Evolutionary conservation across 1,140 invertebrate species (phyloP).

Genomic region (Aphis gossypii): DNA sequence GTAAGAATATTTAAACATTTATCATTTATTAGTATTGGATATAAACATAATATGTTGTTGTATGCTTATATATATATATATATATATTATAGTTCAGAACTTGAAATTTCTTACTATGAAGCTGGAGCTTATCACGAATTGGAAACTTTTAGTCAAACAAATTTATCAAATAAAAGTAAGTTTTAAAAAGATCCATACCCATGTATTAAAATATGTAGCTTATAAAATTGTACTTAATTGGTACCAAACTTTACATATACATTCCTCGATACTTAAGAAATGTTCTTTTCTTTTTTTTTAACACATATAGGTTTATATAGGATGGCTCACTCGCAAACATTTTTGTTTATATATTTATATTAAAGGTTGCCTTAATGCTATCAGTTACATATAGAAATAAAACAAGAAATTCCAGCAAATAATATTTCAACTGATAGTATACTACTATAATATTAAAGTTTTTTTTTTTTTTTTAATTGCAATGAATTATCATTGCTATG

Average conservation of each 20-base stretch:
- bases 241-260: too few species aligned
- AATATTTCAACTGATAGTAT: background rate
- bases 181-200: background rate
- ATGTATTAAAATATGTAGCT: background rate
- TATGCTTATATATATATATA: too few species aligned
- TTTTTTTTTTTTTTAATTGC: background rate
- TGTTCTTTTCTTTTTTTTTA: too few species aligned
- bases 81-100: constrained; percentile 29
- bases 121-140: constrained; percentile 32
- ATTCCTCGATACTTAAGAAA: too few species aligned
- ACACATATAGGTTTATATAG: too few species aligned
- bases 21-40: background rate
- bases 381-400: too few species aligned
- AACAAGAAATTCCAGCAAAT: background rate
- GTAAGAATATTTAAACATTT: constrained; percentile 28
- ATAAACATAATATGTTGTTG: background rate
- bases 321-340: too few species aligned
- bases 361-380: too few species aligned
- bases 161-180: constrained; percentile 53
- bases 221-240: background rate
- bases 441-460: background rate
- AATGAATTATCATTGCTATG: too few species aligned
- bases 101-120: constrained; percentile 40
- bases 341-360: too few species aligned
- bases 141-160: constrained; percentile 38